These are phyloP conservation scores for Eristalis pertinax DNA, from an alignment of 2,888 invertebrate species.

Conservation along the genomic window DNA sequence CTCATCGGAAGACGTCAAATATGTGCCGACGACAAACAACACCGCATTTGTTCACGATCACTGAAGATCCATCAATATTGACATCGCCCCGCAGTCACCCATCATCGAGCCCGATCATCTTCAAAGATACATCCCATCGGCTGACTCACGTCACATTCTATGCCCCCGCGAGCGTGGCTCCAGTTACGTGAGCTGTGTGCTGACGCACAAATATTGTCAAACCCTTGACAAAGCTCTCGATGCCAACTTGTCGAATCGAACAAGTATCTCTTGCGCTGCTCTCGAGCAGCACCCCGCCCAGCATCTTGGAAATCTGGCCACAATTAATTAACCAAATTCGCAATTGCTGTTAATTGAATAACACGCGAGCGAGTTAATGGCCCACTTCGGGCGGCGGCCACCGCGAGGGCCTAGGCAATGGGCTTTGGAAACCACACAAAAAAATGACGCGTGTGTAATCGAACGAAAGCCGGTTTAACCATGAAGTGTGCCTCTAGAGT, in stretches of 20 bases:
- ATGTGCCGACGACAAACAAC: neutral
- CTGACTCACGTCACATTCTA: neutral
- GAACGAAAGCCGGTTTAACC: constrained; percentile 24
- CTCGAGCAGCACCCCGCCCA: neutral
- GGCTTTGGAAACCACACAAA: neutral
- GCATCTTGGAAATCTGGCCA: neutral
- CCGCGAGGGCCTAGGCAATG: neutral
- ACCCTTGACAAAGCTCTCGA: neutral
- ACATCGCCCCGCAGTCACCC: too few species aligned
- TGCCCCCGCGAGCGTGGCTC: neutral
- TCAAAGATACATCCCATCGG: neutral
- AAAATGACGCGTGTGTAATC: constrained; percentile 5
- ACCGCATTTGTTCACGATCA: neutral
- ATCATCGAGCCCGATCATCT: neutral
- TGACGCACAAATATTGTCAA: neutral
- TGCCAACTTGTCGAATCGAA: neutral
- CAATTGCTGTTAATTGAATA: constrained; percentile 35
- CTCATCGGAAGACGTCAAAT: neutral
- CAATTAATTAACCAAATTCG: constrained; percentile 34
- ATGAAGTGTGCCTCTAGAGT: constrained; percentile 13
- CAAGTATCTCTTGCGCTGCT: constrained; percentile 1
- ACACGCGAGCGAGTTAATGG: constrained; percentile 24
- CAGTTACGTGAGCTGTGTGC: neutral
- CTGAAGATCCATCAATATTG: neutral
- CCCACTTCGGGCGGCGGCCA: constrained; percentile 14